Evolutionary conservation across 2,797 vertebrate genomes (phyloP).

Genomic region (Cossypha polioptera): DNA sequence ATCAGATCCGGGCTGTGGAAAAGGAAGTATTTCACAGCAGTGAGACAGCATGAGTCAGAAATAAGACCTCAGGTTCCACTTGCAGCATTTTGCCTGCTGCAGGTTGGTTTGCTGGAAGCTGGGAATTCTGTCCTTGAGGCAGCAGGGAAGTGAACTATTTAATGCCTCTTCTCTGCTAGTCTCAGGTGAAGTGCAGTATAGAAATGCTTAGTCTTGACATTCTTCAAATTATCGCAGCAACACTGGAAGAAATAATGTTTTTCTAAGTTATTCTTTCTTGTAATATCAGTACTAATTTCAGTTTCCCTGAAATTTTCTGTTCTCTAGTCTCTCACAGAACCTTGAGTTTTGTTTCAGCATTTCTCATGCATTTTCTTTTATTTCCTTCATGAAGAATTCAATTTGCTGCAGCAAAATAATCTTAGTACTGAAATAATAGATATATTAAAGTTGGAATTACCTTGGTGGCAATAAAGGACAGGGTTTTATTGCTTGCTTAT

Average conservation of each 20-base stretch:
- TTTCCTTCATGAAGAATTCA: slow-evolving; percentile 29
- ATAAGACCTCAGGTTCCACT: not conserved
- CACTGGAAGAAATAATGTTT: not conserved
- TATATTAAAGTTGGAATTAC: slow-evolving; percentile 60
- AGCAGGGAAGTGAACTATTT: not conserved
- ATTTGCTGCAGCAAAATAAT: slow-evolving; percentile 51
- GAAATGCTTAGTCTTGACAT: not conserved
- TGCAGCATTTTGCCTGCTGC: not conserved
- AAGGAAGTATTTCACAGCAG: not conserved
- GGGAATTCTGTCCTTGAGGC: not conserved
- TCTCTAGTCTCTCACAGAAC: not conserved
- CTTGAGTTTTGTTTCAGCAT: not conserved
- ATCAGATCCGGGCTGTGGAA: not conserved
- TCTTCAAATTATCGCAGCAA: not conserved
- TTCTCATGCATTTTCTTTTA: slow-evolving; percentile 26
- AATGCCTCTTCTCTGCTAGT: not conserved
- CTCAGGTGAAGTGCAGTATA: not conserved
- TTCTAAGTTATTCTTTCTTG: not conserved
- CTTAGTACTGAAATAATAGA: slow-evolving; percentile 47
- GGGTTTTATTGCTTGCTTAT: slow-evolving; percentile 70
- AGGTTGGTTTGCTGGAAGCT: not conserved
- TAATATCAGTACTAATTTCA: not conserved
- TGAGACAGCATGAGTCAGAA: not conserved
- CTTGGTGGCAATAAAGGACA: slow-evolving; percentile 58
- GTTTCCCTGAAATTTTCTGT: not conserved